Evolutionary conservation across 2,888 invertebrate species (phyloP), one percentile per base, ranked within the genome.

Genomic region (Drosophila pseudotakahashii): DNA sequence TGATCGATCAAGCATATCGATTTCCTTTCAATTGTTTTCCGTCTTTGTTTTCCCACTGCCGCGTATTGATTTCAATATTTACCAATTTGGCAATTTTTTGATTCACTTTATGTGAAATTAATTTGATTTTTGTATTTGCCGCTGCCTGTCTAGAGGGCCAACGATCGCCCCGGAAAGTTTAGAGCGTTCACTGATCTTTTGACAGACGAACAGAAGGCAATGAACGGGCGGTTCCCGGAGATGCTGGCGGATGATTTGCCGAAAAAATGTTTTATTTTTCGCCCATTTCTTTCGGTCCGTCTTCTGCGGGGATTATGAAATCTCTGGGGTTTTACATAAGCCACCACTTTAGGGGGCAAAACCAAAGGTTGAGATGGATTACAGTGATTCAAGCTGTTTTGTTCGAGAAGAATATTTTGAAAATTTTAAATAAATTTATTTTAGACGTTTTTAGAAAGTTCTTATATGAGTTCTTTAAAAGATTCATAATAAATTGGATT

Each of bases 131-230:
- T 58, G 76, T 55, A 23, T 23, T 23, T 4, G 50, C 36, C 10
- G 26, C 53, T 66, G 19, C 41, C 41, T 55, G 72, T 78, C 77
- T 74, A 76, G 61, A 60, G 76, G 81, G 79, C 79, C 81, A 80
- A 78, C 48, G 79, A 45, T 81, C 84, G 79, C 66, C 64, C 32
- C 50, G 64, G 64, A 74, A 76, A 79, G 80, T 77, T 77, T 61
- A 70, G 70, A 68, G 59, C 63, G 73, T 63, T 71, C 73, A 71
- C 50, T 86, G 86, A 83, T 81, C 81, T 86, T 51, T 51, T 81
- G 84, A 73, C 86, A 72, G 70, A 34, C 32, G 32, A 10, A 44
- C 48, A 66, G 37, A 68, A 68, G 62, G 73, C 71, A 71, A 71
- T 73, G 71, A 72, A 71, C 71, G 73, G 51, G 13, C 44, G 39